phyloP scores from a whole-genome alignment of 2,797 vertebrate genomes.

The Glyptemys insculpta region DNA sequence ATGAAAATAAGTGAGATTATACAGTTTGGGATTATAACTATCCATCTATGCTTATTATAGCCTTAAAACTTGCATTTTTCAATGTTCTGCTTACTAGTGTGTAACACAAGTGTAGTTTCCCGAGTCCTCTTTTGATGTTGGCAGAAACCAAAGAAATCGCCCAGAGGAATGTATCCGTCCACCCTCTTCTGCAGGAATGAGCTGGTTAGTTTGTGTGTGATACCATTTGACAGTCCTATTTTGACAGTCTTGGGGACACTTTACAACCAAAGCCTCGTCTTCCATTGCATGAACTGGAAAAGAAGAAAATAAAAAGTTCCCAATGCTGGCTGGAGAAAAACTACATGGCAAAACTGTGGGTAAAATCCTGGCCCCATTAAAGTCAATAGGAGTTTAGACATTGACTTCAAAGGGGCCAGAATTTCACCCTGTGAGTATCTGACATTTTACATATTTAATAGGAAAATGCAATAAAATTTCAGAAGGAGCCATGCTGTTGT shows the following conservation, averaged over 20 bases:
- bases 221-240: conserved; percentile 29
- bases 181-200: conserved; percentile 50
- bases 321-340: not conserved
- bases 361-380: rapidly evolving
- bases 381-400: not conserved
- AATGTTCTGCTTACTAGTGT: conserved; percentile 46
- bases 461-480: not conserved
- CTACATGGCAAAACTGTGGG: not conserved
- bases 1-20: not conserved
- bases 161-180: conserved; percentile 36
- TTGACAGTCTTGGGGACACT: not conserved
- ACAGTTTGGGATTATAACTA: not conserved
- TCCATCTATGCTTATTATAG: not conserved
- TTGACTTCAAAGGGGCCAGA: not conserved
- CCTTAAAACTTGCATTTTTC: not conserved
- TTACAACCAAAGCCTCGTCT: conserved; percentile 72
- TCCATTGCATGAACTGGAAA: conserved; percentile 61
- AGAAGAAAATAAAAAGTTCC: not conserved
- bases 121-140: conserved; percentile 62
- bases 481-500: not conserved
- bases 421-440: not conserved
- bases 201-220: not conserved
- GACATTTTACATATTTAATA: not conserved
- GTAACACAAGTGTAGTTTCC: conserved; percentile 67
- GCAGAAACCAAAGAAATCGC: conserved; percentile 73